Evolutionary conservation across 2,113 vertebrate species (phyloP).

Genomic region (Cyrtonyx montezumae): DNA sequence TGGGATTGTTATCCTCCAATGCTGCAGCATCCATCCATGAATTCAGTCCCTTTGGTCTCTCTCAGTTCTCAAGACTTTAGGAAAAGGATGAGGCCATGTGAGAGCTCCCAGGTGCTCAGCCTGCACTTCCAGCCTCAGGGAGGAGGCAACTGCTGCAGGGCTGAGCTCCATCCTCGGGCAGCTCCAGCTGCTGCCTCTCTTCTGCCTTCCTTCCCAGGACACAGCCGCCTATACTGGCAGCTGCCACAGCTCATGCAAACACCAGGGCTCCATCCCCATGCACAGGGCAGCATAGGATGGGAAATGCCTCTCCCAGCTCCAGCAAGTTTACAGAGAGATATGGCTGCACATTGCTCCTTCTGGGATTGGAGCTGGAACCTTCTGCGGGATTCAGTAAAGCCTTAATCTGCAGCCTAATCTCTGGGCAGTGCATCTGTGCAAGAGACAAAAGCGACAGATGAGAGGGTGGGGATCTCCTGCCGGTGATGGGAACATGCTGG

Average conservation of each 20-base stretch:
- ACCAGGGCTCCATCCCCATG: neutral
- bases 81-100: neutral
- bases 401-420: slow-evolving; percentile 60
- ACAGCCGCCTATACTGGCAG: neutral
- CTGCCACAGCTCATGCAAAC: neutral
- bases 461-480: neutral
- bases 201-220: neutral
- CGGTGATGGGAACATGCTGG: accelerated
- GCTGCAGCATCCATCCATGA: neutral
- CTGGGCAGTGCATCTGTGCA: slow-evolving; percentile 23
- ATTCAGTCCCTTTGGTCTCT: neutral
- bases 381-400: slow-evolving; percentile 35
- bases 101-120: neutral
- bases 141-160: neutral
- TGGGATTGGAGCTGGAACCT: slow-evolving; percentile 30
- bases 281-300: accelerated
- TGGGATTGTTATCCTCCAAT: neutral
- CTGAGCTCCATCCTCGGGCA: too few species aligned
- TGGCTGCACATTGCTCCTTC: neutral
- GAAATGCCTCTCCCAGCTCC: neutral
- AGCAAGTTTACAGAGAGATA: neutral
- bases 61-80: neutral
- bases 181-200: neutral
- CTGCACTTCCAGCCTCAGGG: neutral
- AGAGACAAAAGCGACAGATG: neutral